A percentile compares a stretch with the other conserved stretches of the same genome.
Evolutionary conservation across 2,888 invertebrate species (phyloP).

Genomic region (Meteorus colon): DNA sequence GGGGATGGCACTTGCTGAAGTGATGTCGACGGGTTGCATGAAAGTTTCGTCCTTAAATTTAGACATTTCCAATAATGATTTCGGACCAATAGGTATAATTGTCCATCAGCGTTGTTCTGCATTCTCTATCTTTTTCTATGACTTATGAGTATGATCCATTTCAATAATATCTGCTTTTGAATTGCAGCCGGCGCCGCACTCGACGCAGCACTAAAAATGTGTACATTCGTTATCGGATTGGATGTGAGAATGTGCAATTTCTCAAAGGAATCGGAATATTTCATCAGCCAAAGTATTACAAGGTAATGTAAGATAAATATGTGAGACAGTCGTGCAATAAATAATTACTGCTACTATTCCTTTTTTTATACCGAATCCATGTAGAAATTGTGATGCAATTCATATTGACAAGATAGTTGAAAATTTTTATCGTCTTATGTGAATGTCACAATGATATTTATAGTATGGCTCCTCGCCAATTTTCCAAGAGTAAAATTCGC

Average conservation of each 20-base stretch:
- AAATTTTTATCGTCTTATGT: too few species aligned
- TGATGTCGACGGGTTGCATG: constrained; percentile 58
- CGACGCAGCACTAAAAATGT: constrained; percentile 55
- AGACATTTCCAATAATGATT: constrained; percentile 65
- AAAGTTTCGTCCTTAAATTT: constrained; percentile 52
- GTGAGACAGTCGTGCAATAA: too few species aligned
- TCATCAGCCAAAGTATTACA: constrained; percentile 56
- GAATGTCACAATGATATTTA: too few species aligned
- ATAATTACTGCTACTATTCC: too few species aligned
- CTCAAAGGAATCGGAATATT: constrained; percentile 60
- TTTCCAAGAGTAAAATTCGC: too few species aligned
- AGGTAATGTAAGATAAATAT: constrained; percentile 54
- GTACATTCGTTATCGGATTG: constrained; percentile 55
- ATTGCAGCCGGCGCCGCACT: constrained; percentile 63
- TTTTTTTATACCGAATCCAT: too few species aligned
- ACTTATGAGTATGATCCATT: not conserved
- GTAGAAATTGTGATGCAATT: too few species aligned
- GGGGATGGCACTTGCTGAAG: constrained; percentile 59
- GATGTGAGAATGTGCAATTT: constrained; percentile 67
- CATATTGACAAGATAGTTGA: too few species aligned
- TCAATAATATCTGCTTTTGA: not conserved
- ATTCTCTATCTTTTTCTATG: constrained; percentile 24
- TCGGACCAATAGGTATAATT: constrained; percentile 59
- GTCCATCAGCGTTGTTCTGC: not conserved
- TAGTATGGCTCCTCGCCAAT: too few species aligned